phyloP scores from a whole-genome alignment of 64 coral and sea anemone species.

The Montipora efflorescens region DNA sequence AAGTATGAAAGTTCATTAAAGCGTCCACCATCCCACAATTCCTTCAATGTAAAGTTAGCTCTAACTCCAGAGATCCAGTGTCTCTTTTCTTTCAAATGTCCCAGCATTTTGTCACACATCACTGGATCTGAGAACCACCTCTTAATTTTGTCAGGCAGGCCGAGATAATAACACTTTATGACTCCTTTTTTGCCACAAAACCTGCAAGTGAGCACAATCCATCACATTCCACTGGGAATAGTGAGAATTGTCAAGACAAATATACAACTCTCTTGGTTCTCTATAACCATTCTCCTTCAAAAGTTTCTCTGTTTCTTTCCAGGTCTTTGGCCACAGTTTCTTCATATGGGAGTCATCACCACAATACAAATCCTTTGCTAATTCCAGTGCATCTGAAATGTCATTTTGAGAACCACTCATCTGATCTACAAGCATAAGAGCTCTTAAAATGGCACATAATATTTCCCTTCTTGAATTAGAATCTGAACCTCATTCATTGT shows the following conservation, averaged over 20 bases:
- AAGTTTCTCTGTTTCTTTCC: background rate
- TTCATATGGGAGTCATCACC: background rate
- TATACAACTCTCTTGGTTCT: background rate
- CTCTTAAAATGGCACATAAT: background rate
- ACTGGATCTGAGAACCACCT: conserved; percentile 8
- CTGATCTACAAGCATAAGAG: too few relatives aligned
- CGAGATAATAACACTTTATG: conserved; percentile 39
- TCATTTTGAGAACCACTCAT: conserved; percentile 19
- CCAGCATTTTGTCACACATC: conserved; percentile 37
- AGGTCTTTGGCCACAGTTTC: conserved; percentile 27
- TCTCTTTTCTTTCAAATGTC: conserved; percentile 20
- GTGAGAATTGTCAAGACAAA: conserved; percentile 16
- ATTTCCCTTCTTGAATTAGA: conserved; percentile 20
- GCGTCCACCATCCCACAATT: conserved; percentile 26
- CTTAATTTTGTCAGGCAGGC: conserved; percentile 25
- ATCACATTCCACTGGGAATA: background rate
- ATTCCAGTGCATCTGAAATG: conserved; percentile 3
- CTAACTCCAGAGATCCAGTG: background rate
- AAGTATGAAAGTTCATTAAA: conserved; percentile 2
- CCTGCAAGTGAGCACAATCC: conserved; percentile 5
- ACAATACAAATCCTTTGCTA: conserved; percentile 28
- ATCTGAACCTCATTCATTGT: background rate
- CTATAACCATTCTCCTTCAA: conserved; percentile 15
- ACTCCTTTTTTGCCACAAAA: conserved; percentile 3
- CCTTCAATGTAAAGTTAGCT: background rate